Evolutionary conservation across 2,797 vertebrate species (phyloP).

Genomic region (Tragelaphus eurycerus): DNA sequence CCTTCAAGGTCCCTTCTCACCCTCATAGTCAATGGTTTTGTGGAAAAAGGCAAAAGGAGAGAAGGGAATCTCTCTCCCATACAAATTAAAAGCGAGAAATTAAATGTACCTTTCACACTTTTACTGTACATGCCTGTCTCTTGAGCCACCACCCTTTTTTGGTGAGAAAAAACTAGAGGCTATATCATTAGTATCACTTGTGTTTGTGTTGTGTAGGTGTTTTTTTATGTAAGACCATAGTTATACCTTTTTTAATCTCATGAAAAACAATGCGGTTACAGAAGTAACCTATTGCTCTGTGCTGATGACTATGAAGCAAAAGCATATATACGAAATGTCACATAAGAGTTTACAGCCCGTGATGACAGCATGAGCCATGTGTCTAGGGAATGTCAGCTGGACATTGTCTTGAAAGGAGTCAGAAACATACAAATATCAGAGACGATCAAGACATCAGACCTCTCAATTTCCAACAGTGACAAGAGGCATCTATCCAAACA

Average conservation of each 20-base stretch:
- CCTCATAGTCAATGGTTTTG: background rate
- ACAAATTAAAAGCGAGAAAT: background rate
- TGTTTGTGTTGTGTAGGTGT: too few relatives aligned
- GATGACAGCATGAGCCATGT: background rate
- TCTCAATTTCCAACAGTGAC: background rate
- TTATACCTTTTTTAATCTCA: background rate
- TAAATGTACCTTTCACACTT: background rate
- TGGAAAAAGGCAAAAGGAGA: background rate
- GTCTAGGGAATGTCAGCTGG: background rate
- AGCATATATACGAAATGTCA: background rate
- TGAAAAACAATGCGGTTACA: background rate
- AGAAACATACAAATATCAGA: background rate
- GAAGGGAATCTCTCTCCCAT: background rate
- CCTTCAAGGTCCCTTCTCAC: background rate
- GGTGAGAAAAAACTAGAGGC: background rate
- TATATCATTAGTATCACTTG: background rate
- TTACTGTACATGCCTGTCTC: background rate
- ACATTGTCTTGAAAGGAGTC: background rate
- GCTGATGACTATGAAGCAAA: background rate
- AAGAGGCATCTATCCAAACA: background rate
- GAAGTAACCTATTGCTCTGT: background rate
- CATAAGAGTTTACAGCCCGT: fast-evolving
- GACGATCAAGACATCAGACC: background rate
- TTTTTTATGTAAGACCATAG: background rate
- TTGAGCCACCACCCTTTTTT: background rate